Base-by-base conservation (phyloP, 1,140 invertebrate species). In the Bombus sylvicola region DNA sequence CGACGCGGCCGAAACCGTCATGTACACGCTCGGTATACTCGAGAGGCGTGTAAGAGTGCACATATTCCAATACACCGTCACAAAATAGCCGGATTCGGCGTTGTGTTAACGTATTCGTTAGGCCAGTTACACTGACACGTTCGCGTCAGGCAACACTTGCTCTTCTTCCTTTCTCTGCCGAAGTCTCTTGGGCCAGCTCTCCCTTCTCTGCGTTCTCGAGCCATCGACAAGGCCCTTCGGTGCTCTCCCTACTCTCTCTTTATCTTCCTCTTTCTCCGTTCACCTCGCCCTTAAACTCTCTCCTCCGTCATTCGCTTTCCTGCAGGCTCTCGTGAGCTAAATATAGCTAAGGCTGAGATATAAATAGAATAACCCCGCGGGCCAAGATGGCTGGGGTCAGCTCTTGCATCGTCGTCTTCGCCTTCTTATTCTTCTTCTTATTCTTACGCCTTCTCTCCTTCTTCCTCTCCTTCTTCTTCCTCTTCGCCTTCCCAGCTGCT, bases 341-440 rank as follows among this genome's bases (percentile, higher is more conserved):
- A 94, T 94, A 94, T 94, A 94, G 92, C 88, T 85, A 87, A 81
- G 85, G 71, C 75, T 64, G 69, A 39, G 91, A 83, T 92, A 93
- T 93, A 93, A 93, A 93, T 93, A 93, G 92, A 92, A 90, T 92
- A 92, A 91, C 92, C 92, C 91, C 88, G 88, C 87, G 80, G 90
- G 88, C 78, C 87, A 91, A 89, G 87, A 89, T 91, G 87, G 83
- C 85, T 77, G 87, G 87, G 89, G 87, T 92, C 88, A 91, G 83
- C 75, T 77, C 71, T 80, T 34, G 77, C 74, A 28, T 87, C 77
- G 41, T 66, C 68, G 10, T 64, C 77, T 72, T 84, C 81, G 78
- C 87, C 74, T 80, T 74, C 72, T 59, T 76, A 59, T 13, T 66
- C 57, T 53, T 39, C 66, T 74, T 83, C 76, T 74, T 84, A 53